Percentiles rank a stretch among this genome's conserved stretches.
phyloP scores from a whole-genome alignment of 2,888 invertebrate genomes.

The Leptopterna dolabrata region DNA sequence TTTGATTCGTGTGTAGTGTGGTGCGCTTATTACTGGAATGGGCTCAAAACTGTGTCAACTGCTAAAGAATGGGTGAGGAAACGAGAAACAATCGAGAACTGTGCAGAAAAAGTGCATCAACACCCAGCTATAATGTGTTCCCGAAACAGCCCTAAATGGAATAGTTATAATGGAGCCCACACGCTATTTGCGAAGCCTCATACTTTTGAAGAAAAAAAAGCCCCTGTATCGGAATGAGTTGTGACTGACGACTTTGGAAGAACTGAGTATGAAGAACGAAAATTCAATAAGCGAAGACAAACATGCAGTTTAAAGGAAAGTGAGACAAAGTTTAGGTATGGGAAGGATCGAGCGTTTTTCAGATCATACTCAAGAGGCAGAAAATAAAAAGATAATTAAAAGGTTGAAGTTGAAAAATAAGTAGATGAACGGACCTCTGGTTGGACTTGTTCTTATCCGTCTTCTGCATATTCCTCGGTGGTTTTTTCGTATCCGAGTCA shows the following conservation, averaged over 20 bases:
- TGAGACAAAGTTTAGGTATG: background rate
- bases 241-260: background rate
- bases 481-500: constrained; percentile 40
- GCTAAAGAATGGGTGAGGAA: too few relatives aligned
- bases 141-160: too few relatives aligned
- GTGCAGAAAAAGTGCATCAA: too few relatives aligned
- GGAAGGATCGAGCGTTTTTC: background rate
- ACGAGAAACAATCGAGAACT: too few relatives aligned
- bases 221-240: background rate
- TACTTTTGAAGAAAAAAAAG: too few relatives aligned
- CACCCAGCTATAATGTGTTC: too few relatives aligned
- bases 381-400: background rate
- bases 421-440: constrained; percentile 32
- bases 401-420: background rate
- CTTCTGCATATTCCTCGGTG: constrained; percentile 29
- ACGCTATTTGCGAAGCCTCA: too few relatives aligned
- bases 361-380: background rate
- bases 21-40: too few relatives aligned
- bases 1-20: too few relatives aligned
- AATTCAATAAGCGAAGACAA: background rate
- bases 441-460: constrained; percentile 44
- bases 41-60: too few relatives aligned
- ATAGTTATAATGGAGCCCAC: too few relatives aligned
- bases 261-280: background rate
- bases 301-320: background rate